Percentiles rank a stretch among this genome's conserved stretches.
phyloP scores from a whole-genome alignment of 2,797 vertebrate genomes.

The Myotis daubentonii region DNA sequence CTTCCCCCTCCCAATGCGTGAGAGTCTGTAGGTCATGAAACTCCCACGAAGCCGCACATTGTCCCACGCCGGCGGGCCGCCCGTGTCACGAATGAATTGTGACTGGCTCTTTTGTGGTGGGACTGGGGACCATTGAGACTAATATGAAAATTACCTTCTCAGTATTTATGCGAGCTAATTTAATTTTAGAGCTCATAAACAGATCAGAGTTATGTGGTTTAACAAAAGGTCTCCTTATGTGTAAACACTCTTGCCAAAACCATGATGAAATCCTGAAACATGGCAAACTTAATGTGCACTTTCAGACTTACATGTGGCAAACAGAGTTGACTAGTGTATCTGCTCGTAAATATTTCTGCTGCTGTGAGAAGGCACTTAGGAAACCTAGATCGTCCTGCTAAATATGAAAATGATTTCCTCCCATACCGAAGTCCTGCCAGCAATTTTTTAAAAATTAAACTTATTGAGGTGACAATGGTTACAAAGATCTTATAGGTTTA shows the following conservation, averaged over 20 bases:
- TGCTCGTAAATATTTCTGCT: slow-evolving; percentile 37
- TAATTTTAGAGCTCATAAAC: slow-evolving; percentile 80
- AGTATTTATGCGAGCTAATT: slow-evolving; percentile 76
- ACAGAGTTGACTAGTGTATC: slow-evolving; percentile 52
- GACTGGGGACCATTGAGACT: slow-evolving; percentile 76
- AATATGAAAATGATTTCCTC: not conserved
- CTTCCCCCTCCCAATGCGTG: slow-evolving; percentile 45
- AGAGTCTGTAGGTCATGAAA: slow-evolving; percentile 74
- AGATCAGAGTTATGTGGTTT: slow-evolving; percentile 76
- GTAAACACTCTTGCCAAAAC: slow-evolving; percentile 68
- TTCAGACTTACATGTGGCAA: slow-evolving; percentile 67
- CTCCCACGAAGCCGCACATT: slow-evolving; percentile 73
- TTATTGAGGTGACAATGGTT: not conserved
- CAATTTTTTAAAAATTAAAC: not conserved
- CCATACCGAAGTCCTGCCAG: not conserved
- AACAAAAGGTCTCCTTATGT: slow-evolving; percentile 81
- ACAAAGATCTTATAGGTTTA: not conserved
- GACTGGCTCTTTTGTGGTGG: slow-evolving; percentile 79
- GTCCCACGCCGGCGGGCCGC: slow-evolving; percentile 57
- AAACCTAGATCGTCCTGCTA: not conserved
- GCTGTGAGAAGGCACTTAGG: slow-evolving; percentile 51
- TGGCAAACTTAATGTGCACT: slow-evolving; percentile 51
- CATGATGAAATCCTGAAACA: slow-evolving; percentile 74
- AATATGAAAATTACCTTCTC: slow-evolving; percentile 80
- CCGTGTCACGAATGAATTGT: slow-evolving; percentile 79